Evolutionary conservation across 2,888 invertebrate species (phyloP).

Genomic region (Parnassius apollo): DNA sequence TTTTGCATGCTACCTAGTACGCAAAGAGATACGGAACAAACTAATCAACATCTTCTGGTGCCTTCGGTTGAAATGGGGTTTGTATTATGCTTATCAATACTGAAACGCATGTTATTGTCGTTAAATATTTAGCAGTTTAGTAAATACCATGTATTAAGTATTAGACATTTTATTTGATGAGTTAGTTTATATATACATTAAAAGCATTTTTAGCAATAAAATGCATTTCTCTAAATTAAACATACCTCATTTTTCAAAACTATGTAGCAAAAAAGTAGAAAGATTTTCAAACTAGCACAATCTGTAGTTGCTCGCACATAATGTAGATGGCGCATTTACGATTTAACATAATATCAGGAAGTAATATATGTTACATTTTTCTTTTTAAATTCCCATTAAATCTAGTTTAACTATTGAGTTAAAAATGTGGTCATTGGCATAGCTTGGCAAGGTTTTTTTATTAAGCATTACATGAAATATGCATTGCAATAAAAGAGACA

Average conservation of each 20-base stretch:
- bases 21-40: slow-evolving; percentile 58
- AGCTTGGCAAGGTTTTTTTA: too few species aligned
- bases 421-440: too few species aligned
- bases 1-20: slow-evolving; percentile 77
- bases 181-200: too few species aligned
- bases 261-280: not conserved
- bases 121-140: too few species aligned
- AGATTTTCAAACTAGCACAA: slow-evolving; percentile 12
- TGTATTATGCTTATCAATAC: slow-evolving; percentile 44
- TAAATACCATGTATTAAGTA: too few species aligned
- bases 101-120: not conserved
- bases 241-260: not conserved
- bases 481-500: too few species aligned
- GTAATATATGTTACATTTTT: too few species aligned
- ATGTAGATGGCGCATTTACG: not conserved
- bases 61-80: slow-evolving; percentile 72
- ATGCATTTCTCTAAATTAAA: not conserved
- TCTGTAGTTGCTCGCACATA: slow-evolving; percentile 17
- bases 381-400: too few species aligned
- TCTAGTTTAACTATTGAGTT: too few species aligned
- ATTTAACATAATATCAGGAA: not conserved
- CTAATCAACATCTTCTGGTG: slow-evolving; percentile 63
- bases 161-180: too few species aligned
- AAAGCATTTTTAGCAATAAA: too few species aligned
- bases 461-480: too few species aligned